phyloP scores from a whole-genome alignment of 2,888 invertebrate species.

The Macaria notata region DNA sequence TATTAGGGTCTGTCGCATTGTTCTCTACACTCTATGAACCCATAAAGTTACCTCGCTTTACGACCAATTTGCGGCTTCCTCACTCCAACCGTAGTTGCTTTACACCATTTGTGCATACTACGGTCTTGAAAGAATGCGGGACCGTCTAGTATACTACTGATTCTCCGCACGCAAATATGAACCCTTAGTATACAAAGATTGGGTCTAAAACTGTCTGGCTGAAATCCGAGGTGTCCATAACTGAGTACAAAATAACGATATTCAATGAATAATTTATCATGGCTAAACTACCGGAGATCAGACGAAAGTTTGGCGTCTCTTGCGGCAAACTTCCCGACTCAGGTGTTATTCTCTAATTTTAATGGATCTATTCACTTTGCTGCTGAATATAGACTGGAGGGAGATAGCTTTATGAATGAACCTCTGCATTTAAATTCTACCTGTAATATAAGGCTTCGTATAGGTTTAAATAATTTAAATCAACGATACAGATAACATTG shows the following conservation, averaged over 20 bases:
- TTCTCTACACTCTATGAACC: conserved; percentile 26
- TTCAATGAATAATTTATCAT: conserved; percentile 37
- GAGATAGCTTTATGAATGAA: background rate
- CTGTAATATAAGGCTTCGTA: too few relatives aligned
- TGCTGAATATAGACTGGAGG: background rate
- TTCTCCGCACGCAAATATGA: background rate
- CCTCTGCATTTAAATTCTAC: too few relatives aligned
- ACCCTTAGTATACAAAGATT: background rate
- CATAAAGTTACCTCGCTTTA: conserved; percentile 30
- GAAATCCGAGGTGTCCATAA: conserved; percentile 1
- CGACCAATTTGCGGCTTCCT: conserved; percentile 31
- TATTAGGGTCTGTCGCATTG: conserved; percentile 31
- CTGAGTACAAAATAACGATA: conserved; percentile 25
- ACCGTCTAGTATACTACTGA: background rate
- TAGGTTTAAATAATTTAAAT: too few relatives aligned
- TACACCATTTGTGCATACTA: conserved; percentile 22
- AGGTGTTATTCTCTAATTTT: conserved; percentile 38
- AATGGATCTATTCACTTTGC: conserved; percentile 39
- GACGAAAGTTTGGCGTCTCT: conserved; percentile 34
- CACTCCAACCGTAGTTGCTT: conserved; percentile 28
- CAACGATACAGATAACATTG: too few relatives aligned
- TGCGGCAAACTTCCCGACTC: conserved; percentile 29
- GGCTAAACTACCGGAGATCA: conserved; percentile 33
- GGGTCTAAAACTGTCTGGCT: background rate
- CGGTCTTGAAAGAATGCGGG: conserved; percentile 15